Evolutionary conservation across 2,113 vertebrate species (phyloP), one percentile per base, ranked within the genome.

Genomic region (Sceloporus tristichus): DNA sequence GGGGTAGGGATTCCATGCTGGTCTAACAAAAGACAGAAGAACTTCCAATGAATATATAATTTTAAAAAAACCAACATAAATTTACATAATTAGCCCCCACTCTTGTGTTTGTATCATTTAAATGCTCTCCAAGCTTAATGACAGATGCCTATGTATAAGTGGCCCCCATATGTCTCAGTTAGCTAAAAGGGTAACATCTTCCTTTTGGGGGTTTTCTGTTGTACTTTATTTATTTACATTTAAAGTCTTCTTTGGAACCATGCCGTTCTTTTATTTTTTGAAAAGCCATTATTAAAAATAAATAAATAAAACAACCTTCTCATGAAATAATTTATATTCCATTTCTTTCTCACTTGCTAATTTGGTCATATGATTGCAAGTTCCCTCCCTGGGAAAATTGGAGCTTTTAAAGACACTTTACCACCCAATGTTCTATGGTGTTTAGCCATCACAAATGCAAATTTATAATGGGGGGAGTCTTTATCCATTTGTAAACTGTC

Each of bases 381-480:
- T 86, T 76, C 38, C 68, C 71, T 77, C 83, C 38, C 53, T 40
- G 73, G 78, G 54, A 88, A 66, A 80, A 77, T 48, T 76, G 79
- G 83, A 92, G 62, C 48, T 81, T 85, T 90, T 90, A 89, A 91
- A 87, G n/a, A 1, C 85, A 66, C 86, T 59, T 87, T 94, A n/a
- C 85, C 21, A 74, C n/a, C 81, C 71, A 68, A 3, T 76, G 90
- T 89, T 77, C 94, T 87, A 90, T 77, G 92, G 59, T 25, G 34
- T 92, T 94, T 92, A 90, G 93, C 85, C 38, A 92, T 95, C 88
- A 91, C 34, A 94, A 92, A 89, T 90, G n/a, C 88, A 92, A 92
- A 91, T 94, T 93, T 90, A 79, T 91, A 94, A 91, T 16, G 68
- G 2, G 27, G 10, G 21, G 88, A 88, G 85, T 74, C 73, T 81